Evolutionary conservation across 2,113 vertebrate genomes (phyloP), one percentile per base, ranked within the genome.

Genomic region (Ceyx margarethae): DNA sequence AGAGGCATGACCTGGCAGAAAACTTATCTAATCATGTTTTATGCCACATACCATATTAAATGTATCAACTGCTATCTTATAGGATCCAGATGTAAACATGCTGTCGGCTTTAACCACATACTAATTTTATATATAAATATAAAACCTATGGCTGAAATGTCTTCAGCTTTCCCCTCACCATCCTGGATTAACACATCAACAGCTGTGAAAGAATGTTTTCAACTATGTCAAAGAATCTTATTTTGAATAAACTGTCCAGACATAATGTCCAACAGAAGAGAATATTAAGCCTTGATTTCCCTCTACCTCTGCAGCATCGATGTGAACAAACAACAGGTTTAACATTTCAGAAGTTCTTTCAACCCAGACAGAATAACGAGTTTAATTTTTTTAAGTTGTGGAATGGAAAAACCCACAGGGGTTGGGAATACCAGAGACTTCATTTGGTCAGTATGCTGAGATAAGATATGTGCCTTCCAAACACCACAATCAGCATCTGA

Each of bases 21-120:
- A 91, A 84, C 84, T 86, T 94, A 75, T 87, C 89, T 84, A 93
- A 95, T 86, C 90, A 62, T 92, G 67, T 85, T 85, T 80, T 78
- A 87, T 90, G 89, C 50, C 77, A 81, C 62, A 81, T 73, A 46
- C 69, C 58, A 64, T 68, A 79, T 82, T 90, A 86, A 91, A 82
- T 79, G 42, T 90, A 94, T 89, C 71, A 77, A 42, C 85, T 72
- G 67, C 79, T 95, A 53, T 93, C 91, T 58, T 43, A 72, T 56
- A 85, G 37, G 78, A 93, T 91, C 88, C 89, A 91, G 93, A 93
- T 93, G 83, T 76, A 92, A 93, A 89, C 45, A 61, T 60, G 43
- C 61, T 90, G 62, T 74, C 6, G 18, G 66, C 56, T 89, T 91
- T 93, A 92, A 89, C 6, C 0, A 0, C 72, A 62, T 54, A 87